phyloP scores from a whole-genome alignment of 2,888 invertebrate genomes.

The Hirudinaria manillensis region DNA sequence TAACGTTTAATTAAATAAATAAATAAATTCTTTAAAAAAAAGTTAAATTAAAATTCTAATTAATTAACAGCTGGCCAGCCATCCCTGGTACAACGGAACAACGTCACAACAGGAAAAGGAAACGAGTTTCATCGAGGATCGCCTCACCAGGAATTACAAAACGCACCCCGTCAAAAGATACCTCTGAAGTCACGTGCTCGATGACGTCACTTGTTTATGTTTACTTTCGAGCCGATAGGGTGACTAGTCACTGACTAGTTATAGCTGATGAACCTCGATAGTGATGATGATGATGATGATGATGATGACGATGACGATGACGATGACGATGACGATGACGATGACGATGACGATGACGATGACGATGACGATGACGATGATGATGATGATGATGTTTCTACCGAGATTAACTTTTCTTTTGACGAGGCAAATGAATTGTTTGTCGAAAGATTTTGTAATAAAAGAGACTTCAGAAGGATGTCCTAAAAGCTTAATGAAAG shows the following conservation, averaged over 20 bases:
- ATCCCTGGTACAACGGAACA: conserved; percentile 13
- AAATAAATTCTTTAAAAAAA: too few relatives aligned
- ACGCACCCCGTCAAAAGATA: conserved; percentile 17
- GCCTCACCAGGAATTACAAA: conserved; percentile 10
- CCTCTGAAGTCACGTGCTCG: neutral
- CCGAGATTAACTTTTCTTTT: too few relatives aligned
- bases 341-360: conserved; percentile 17
- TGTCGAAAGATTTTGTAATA: too few relatives aligned
- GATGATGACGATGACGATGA: conserved; percentile 19
- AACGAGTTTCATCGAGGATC: conserved; percentile 12
- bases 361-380: neutral
- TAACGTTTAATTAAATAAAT: too few relatives aligned
- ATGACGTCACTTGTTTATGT: too few relatives aligned
- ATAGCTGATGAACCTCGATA: neutral
- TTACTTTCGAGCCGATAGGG: too few relatives aligned
- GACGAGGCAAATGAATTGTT: too few relatives aligned
- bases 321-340: conserved; percentile 13
- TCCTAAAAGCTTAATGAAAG: too few relatives aligned
- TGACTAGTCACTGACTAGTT: too few relatives aligned
- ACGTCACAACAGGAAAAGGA: neutral
- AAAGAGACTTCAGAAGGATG: too few relatives aligned
- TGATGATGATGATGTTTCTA: neutral
- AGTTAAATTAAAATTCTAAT: too few relatives aligned
- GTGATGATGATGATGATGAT: neutral
- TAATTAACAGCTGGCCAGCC: too few relatives aligned